Conservation (phyloP, 1,140 invertebrate species). For the Bombus impatiens region DNA sequence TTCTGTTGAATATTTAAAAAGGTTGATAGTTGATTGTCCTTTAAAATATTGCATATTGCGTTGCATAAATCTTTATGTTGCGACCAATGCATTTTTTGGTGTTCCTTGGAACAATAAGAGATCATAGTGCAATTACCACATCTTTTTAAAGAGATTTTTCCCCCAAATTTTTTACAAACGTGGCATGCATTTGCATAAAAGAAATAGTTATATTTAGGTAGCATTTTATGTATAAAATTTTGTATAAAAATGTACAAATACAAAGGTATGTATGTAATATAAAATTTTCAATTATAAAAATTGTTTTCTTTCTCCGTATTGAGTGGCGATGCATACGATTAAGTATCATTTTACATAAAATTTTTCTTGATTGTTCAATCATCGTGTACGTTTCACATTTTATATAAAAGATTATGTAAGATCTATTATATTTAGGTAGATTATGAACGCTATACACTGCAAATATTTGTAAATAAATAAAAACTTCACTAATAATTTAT, state of each 20-base stretch:
- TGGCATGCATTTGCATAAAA: slow-evolving; percentile 75
- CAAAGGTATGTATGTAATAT: neutral
- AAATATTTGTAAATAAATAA: neutral
- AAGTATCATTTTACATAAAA: neutral
- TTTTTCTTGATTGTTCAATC: neutral
- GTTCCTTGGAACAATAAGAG: slow-evolving; percentile 71
- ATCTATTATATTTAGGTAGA: neutral
- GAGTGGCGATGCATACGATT: neutral
- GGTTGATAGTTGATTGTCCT: slow-evolving; percentile 32
- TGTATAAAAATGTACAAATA: neutral
- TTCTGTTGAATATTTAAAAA: slow-evolving; percentile 45
- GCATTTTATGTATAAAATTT: slow-evolving; percentile 6
- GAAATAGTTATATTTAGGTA: slow-evolving; percentile 1
- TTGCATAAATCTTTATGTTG: slow-evolving; percentile 74
- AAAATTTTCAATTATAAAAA: slow-evolving; percentile 7
- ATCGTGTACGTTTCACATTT: neutral
- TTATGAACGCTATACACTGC: neutral
- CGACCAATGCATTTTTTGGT: slow-evolving; percentile 76
- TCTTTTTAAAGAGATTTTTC: slow-evolving; percentile 66
- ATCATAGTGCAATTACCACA: slow-evolving; percentile 76
- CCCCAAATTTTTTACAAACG: slow-evolving; percentile 69
- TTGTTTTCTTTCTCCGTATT: neutral
- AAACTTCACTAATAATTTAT: neutral
- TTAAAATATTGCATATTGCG: slow-evolving; percentile 54
- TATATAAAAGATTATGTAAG: neutral